phyloP scores from a whole-genome alignment of 2,113 vertebrate species.

The Xiphias gladius region DNA sequence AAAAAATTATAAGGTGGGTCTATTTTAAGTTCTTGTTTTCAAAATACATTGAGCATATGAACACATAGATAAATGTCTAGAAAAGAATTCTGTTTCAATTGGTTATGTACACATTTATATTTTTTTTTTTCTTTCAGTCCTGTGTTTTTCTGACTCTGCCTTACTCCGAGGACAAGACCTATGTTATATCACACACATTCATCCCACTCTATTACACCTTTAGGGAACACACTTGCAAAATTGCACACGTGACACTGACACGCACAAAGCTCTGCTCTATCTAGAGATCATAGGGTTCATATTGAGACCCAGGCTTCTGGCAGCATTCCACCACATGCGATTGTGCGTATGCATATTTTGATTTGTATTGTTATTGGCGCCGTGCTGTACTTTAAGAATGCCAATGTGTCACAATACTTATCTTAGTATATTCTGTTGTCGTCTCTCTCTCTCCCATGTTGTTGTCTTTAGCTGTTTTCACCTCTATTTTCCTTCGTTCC shows the following conservation, averaged over 20 bases:
- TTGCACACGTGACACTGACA: no score
- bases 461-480: slow-evolving; percentile 2
- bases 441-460: not conserved
- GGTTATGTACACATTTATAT: no score
- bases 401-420: slow-evolving; percentile 24
- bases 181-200: no score
- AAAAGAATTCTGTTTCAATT: no score
- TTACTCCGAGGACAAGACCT: no score
- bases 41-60: no score
- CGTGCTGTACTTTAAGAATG: slow-evolving; percentile 42
- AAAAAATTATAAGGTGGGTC: not conserved
- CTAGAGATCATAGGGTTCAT: slow-evolving; percentile 9
- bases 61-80: no score
- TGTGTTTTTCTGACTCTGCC: not conserved
- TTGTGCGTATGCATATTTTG: slow-evolving; percentile 25
- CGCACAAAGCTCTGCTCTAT: not conserved
- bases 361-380: slow-evolving; percentile 51
- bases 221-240: not conserved
- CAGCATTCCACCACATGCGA: not conserved
- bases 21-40: not conserved
- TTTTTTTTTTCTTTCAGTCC: not conserved
- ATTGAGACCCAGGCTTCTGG: slow-evolving; percentile 4
- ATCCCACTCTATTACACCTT: no score
- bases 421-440: not conserved
- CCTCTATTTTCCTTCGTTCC: not conserved